Conservation (phyloP, 53 echinoderm and acorn worm genomes). For the Astropecten irregularis region DNA sequence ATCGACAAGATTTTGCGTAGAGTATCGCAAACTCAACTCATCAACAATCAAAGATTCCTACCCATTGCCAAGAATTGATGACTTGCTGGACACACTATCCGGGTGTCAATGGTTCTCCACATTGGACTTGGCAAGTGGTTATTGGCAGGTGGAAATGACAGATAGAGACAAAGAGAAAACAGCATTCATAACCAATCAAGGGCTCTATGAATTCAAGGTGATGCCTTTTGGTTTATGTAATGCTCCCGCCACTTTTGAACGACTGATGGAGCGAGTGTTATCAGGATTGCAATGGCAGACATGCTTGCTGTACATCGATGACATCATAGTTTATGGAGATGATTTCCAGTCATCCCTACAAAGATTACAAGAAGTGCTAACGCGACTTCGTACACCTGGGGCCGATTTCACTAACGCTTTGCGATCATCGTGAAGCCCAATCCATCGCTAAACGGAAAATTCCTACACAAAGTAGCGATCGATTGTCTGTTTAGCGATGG, state of each 20-base stretch:
- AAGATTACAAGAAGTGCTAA: slow-evolving; percentile 38
- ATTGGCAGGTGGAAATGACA: slow-evolving; percentile 28
- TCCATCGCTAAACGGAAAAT: too few relatives aligned
- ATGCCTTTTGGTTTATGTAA: slow-evolving; percentile 29
- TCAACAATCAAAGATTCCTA: slow-evolving; percentile 47
- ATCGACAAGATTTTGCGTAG: slow-evolving; percentile 36
- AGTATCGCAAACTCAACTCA: slow-evolving; percentile 47
- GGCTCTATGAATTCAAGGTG: slow-evolving; percentile 54
- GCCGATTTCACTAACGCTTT: too few relatives aligned
- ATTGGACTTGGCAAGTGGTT: slow-evolving; percentile 7
- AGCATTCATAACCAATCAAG: slow-evolving; percentile 46
- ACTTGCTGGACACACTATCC: slow-evolving; percentile 13
- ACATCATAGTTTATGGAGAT: slow-evolving; percentile 22
- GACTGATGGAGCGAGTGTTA: slow-evolving; percentile 46
- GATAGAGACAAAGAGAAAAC: slow-evolving; percentile 33
- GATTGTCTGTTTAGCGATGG: too few relatives aligned
- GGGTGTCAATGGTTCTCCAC: slow-evolving; percentile 49
- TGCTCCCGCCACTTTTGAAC: slow-evolving; percentile 16
- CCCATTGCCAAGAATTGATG: slow-evolving; percentile 51
- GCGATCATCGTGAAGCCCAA: slow-evolving; percentile 48
- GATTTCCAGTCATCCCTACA: not conserved
- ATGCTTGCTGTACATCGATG: slow-evolving; percentile 50
- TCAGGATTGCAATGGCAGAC: slow-evolving; percentile 39
- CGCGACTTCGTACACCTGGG: slow-evolving; percentile 13
- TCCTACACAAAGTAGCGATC: too few relatives aligned